Conservation (phyloP, 23 tunicate genomes). For the Halocynthia aurantium region DNA sequence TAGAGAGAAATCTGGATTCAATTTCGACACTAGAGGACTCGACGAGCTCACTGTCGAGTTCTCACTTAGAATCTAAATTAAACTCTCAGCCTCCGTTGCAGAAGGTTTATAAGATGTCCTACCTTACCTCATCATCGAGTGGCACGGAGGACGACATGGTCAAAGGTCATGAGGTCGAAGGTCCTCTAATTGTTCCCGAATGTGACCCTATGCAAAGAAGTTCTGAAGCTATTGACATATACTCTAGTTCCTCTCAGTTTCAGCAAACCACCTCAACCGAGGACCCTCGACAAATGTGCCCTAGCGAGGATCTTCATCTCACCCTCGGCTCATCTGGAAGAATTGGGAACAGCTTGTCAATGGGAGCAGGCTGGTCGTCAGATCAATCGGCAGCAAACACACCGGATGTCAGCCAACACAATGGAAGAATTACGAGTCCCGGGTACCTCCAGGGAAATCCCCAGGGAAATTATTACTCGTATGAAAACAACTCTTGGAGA, state of each 20-base stretch:
- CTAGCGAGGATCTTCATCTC: not conserved
- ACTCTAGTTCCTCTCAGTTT: not conserved
- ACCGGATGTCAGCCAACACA: not conserved
- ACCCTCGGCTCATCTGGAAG: not conserved
- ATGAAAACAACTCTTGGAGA: not conserved
- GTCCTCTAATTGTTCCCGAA: not conserved
- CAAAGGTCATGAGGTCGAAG: conserved; percentile 12
- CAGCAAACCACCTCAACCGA: not conserved
- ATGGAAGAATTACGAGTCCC: not conserved
- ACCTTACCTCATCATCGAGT: not conserved
- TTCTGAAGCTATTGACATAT: conserved; percentile 18
- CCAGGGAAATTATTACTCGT: not conserved
- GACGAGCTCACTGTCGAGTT: not conserved
- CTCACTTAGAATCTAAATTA: not conserved
- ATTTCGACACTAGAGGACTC: not conserved
- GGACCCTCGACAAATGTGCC: not conserved
- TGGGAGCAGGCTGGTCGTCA: conserved; percentile 61
- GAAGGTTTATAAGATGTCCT: conserved; percentile 2
- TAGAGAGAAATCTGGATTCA: not conserved
- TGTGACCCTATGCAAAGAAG: not conserved
- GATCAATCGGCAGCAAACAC: conserved; percentile 16
- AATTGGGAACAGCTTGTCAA: conserved; percentile 49
- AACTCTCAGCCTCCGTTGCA: not conserved
- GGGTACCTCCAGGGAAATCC: not conserved
- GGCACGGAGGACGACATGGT: not conserved